phyloP scores from a whole-genome alignment of 2,888 invertebrate species.

The Macaria liturata region DNA sequence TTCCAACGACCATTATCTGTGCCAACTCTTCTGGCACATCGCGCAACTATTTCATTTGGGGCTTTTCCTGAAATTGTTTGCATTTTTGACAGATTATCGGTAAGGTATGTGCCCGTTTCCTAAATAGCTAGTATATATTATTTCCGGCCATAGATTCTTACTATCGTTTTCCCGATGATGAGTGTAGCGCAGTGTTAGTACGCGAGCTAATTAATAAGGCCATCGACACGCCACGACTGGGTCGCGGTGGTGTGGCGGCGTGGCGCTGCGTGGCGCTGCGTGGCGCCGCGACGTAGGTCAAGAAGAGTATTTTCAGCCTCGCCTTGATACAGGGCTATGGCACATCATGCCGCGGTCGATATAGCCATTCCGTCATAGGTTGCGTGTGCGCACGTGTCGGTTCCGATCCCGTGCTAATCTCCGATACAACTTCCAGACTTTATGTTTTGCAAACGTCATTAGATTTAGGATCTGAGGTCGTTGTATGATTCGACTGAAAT shows the following conservation, averaged over 20 bases:
- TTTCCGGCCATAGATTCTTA: slow-evolving; percentile 1
- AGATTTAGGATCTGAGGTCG: slow-evolving; percentile 12
- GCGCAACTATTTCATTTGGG: slow-evolving; percentile 11
- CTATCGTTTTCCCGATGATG: slow-evolving; percentile 6
- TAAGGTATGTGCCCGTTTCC: slow-evolving; percentile 10
- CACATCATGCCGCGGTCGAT: slow-evolving; percentile 71
- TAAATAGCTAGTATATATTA: slow-evolving; percentile 6
- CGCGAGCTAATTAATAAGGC: slow-evolving; percentile 45
- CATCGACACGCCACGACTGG: slow-evolving; percentile 56
- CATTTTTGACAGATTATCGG: slow-evolving; percentile 14
- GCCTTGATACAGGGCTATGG: slow-evolving; percentile 81
- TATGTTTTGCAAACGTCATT: slow-evolving; percentile 16
- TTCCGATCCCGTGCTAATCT: slow-evolving; percentile 34
- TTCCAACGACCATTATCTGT: slow-evolving; percentile 13
- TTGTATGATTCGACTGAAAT: slow-evolving; percentile 4
- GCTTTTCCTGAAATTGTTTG: slow-evolving; percentile 11
- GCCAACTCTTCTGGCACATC: slow-evolving; percentile 16
- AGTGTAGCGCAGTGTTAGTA: slow-evolving; percentile 22
- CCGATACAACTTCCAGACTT: slow-evolving; percentile 40
- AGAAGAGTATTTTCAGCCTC: slow-evolving; percentile 76
- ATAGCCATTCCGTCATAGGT: slow-evolving; percentile 74
- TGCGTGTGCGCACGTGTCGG: slow-evolving; percentile 29
- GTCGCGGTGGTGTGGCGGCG: slow-evolving; percentile 55
- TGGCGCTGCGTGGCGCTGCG: slow-evolving; percentile 58
- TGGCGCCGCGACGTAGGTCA: slow-evolving; percentile 74